These are phyloP conservation scores for Piprites chloris DNA, from an alignment of 2,113 vertebrate genomes.

Conservation along the genomic window DNA sequence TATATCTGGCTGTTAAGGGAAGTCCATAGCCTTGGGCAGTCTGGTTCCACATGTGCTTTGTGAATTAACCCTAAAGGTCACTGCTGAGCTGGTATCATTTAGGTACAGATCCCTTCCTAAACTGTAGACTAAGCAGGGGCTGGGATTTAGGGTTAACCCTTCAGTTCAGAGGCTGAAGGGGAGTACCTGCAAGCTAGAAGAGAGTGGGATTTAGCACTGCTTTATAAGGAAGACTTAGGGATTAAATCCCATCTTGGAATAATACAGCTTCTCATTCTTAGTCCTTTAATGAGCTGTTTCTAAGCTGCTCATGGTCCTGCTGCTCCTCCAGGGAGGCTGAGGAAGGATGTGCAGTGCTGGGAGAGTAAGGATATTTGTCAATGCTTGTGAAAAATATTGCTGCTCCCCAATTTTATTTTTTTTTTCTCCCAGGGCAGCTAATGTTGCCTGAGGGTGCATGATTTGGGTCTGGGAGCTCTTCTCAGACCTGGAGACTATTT, in stretches of 20 bases:
- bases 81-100: not conserved
- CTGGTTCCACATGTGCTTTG: slow-evolving; percentile 14
- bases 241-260: not conserved
- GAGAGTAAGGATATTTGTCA: not conserved
- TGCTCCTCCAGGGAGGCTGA: not conserved
- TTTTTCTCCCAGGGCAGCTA: not conserved
- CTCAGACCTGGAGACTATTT: not conserved
- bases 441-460: no score
- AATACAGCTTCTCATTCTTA: not conserved
- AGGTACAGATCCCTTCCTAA: not conserved
- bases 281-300: not conserved
- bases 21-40: not conserved
- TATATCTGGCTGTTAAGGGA: not conserved
- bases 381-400: not conserved
- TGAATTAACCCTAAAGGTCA: not conserved
- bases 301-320: not conserved
- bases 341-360: not conserved
- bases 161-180: not conserved
- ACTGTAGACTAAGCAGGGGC: not conserved
- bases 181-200: not conserved
- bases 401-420: not conserved
- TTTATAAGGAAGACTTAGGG: not conserved
- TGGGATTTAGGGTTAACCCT: not conserved
- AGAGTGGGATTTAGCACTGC: not conserved
- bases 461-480: not conserved